Conservation (phyloP, 2,113 vertebrate species). For the Peromyscus maniculatus region DNA sequence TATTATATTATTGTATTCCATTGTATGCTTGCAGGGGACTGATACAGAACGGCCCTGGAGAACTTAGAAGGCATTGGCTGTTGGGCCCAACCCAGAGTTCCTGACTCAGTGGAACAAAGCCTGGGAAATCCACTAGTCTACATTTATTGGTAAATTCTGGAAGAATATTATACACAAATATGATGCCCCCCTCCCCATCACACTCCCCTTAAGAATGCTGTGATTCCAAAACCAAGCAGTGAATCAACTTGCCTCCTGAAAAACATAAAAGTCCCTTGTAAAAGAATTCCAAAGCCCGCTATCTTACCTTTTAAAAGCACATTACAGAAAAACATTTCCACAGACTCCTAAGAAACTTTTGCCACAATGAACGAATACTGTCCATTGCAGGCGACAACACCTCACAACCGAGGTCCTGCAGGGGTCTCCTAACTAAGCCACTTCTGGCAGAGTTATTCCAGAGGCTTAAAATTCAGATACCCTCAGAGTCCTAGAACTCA, state of each 20-base stretch:
- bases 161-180: neutral
- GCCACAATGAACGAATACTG: neutral
- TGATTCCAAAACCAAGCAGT: neutral
- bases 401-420: neutral
- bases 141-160: neutral
- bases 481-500: neutral
- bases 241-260: neutral
- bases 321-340: conserved; percentile 4
- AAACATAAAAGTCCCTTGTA: conserved; percentile 30
- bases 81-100: neutral
- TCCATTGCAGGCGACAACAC: neutral
- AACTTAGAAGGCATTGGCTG: neutral
- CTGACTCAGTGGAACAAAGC: neutral
- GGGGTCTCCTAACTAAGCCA: neutral
- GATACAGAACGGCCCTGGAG: neutral
- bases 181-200: rapidly evolving
- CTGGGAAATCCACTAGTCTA: neutral
- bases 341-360: neutral
- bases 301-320: conserved; percentile 21
- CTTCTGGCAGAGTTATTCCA: neutral
- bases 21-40: neutral
- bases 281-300: conserved; percentile 40
- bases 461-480: conserved; percentile 35
- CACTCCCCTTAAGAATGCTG: neutral
- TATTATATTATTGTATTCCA: neutral